Base-by-base conservation (phyloP, 2,797 vertebrate species). In the Tokudaia muenninki region DNA sequence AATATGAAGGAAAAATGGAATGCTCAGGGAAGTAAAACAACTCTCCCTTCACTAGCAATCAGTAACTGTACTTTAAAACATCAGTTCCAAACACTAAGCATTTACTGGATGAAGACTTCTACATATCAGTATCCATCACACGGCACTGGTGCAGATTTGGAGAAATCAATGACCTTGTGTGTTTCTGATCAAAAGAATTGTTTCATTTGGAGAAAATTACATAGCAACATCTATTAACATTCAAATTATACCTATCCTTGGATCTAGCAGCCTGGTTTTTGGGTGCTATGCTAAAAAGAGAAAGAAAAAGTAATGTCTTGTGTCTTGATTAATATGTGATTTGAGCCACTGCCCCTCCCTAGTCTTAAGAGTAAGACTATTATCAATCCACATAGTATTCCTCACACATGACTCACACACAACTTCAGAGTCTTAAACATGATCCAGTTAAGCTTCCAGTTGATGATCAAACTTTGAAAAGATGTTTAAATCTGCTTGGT, bases 151-250 rank as follows among this genome's bases (percentile, higher is more conserved):
- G 24, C 92, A 37, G 37, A 86, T 44, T 41, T 92, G 55, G 72
- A 78, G 13, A 96, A 97, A 84, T 75, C 24, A 59, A 84, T 74
- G 92, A 12, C 92, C 12, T 95, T 67, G 21, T 82, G 6, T 59
- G 26, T 88, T 75, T 29, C 52, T 59, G 70, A 31, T 88, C 31
- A 16, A 37, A 88, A 75, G 31, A 65, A 94, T 75, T 95, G 65
- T 86, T 92, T 92, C 19, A 89, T 87, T 91, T 96, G 22, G 22
- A 59, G 17, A 93, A 96, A 97, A 92, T 70, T 95, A 67, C 44
- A 84, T 22, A 55, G 17, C 44, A 87, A 3, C 5, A 74, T 81
- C 84, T 92, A 82, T 92, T 91, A 93, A 83, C 22, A 52, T 37
- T 83, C 44, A 79, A 94, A 90, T 81, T 67, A 79, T n/a, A 77